These are phyloP conservation scores for Reticulitermes speratus DNA, from an alignment of 1,140 invertebrate genomes.

Conservation along the genomic window DNA sequence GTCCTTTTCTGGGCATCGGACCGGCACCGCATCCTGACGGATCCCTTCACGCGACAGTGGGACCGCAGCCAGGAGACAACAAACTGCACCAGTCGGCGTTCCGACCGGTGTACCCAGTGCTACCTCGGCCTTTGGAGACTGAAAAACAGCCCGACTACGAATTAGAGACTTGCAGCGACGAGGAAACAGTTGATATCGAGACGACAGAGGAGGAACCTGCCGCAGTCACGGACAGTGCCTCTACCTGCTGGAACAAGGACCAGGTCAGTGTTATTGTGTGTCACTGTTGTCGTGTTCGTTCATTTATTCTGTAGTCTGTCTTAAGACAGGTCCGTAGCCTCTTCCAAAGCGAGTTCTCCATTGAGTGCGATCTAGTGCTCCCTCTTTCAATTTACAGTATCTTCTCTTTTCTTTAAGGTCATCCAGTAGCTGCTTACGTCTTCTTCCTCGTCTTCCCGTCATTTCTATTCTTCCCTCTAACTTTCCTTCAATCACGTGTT, in stretches of 20 bases:
- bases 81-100: slow-evolving; percentile 62
- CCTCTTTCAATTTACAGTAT: no score
- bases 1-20: slow-evolving; percentile 51
- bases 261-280: neutral
- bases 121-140: neutral
- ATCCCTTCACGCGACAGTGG: slow-evolving; percentile 42
- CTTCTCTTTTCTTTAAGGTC: no score
- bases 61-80: slow-evolving; percentile 36
- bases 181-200: slow-evolving; percentile 61
- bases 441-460: no score
- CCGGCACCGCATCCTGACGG: slow-evolving; percentile 39
- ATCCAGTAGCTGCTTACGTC: no score
- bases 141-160: slow-evolving; percentile 52
- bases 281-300: no score
- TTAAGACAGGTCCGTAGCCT: no score
- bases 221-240: neutral
- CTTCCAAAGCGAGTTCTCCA: no score
- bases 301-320: no score
- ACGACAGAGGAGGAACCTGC: slow-evolving; percentile 55
- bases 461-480: no score
- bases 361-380: no score
- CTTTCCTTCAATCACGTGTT: no score
- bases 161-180: slow-evolving; percentile 44
- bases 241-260: neutral
- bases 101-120: slow-evolving; percentile 52